Conservation (phyloP, 2,888 invertebrate genomes). For the Drosophila heteroneura region DNA sequence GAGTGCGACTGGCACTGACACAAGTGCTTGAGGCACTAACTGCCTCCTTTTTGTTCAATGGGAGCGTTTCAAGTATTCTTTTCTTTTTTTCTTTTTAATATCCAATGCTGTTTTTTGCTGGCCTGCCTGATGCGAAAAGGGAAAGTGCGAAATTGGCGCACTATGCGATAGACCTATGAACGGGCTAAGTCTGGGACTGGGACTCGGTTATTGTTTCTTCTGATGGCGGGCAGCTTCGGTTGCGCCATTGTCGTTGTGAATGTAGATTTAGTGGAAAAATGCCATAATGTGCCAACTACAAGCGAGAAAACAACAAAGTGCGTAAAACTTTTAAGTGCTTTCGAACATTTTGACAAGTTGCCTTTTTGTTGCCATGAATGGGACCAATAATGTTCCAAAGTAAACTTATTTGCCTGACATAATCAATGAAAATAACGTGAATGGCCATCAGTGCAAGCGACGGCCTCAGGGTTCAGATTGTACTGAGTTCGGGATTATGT, state of each 20-base stretch:
- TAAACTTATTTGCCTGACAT: conserved; percentile 71
- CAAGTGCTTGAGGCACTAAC: conserved; percentile 28
- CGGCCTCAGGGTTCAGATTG: background rate
- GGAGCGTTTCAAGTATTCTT: conserved; percentile 39
- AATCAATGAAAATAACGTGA: conserved; percentile 68
- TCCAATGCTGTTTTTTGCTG: conserved; percentile 34
- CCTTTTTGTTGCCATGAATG: conserved; percentile 70
- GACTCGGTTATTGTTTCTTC: conserved; percentile 22
- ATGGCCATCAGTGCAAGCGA: conserved; percentile 38
- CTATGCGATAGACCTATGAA: conserved; percentile 24
- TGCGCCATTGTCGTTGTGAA: conserved; percentile 15
- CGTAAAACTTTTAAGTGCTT: conserved; percentile 77
- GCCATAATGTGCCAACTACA: conserved; percentile 65
- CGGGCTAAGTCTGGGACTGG: background rate
- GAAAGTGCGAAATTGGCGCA: conserved; percentile 70
- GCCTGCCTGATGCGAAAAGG: conserved; percentile 38
- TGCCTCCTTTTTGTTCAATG: conserved; percentile 34
- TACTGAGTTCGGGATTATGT: conserved; percentile 6
- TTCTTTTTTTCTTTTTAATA: conserved; percentile 23
- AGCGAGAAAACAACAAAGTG: conserved; percentile 61
- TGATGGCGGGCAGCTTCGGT: conserved; percentile 3
- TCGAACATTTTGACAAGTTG: conserved; percentile 77
- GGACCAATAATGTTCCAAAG: conserved; percentile 69
- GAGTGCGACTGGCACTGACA: conserved; percentile 33
- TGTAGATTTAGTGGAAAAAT: conserved; percentile 68